Evolutionary conservation across 2,797 vertebrate genomes (phyloP), one percentile per base, ranked within the genome.

Genomic region (Pristis pectinata): DNA sequence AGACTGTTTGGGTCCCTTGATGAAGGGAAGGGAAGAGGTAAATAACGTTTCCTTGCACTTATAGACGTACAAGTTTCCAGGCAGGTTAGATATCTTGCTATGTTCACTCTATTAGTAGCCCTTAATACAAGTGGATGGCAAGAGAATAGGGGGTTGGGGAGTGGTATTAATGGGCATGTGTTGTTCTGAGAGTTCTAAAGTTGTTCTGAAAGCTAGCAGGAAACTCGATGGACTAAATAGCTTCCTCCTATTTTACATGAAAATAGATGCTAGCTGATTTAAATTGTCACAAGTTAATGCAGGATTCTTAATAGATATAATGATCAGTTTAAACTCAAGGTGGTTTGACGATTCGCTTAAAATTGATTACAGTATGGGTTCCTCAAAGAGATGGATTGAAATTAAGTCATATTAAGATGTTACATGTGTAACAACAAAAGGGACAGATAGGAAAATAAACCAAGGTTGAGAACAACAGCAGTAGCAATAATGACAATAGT

Each of bases 301-400:
- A 72, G 91, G 70, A 72, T 49, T 93, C 70, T 53, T 72, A 93
- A 93, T 93, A 64, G 41, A 72, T 93, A 93, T 72, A 72, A 93
- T 93, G 61, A 93, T 24, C 11, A 34, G 91, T 34, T 72, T 93
- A 93, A 93, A 93, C 70, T 93, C 91, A 93, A 30, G 37, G 91
- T 92, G 61, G 61, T 92, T 92, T 92, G 89, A 91, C 34, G 64
- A 91, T 91, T 91, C n/a, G 37, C 87, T 91, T 91, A 91, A 92
- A 67, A 70, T 92, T 61, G 67, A 92, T 92, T 92, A 89, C 56
- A 89, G 85, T 89, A 89, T 89, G 61, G 64, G 67, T 93, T 93
- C 44, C 67, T 93, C 41, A 93, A 93, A 72, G 91, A 93, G 91
- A 93, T 61, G 27, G 64, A 70, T 74, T 93, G 91, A 49, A 93